Percentiles rank a stretch among this genome's conserved stretches.
These are phyloP conservation scores for Coptodon rendalli DNA, from an alignment of 2,113 vertebrate species.

Conservation along the genomic window DNA sequence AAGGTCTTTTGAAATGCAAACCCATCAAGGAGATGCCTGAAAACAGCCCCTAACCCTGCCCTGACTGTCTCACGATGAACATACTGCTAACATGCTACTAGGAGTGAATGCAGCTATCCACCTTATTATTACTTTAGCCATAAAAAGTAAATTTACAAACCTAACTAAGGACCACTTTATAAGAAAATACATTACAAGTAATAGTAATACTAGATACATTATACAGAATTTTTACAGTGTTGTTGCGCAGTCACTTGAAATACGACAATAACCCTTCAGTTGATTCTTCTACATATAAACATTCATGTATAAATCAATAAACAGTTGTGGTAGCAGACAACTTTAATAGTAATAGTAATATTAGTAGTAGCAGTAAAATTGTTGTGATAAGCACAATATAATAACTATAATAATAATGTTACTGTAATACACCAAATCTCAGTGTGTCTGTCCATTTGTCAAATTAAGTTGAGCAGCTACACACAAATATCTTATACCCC, in stretches of 20 bases:
- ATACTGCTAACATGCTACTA: background rate
- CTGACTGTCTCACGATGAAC: background rate
- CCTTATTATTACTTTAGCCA: background rate
- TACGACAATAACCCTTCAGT: background rate
- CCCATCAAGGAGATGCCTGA: conserved; percentile 64
- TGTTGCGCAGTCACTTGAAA: background rate
- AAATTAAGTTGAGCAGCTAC: background rate
- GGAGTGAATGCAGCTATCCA: background rate
- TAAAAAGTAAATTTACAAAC: background rate
- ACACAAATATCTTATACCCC: background rate
- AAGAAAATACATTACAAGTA: background rate
- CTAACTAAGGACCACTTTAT: background rate
- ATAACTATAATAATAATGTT: background rate
- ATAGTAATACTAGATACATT: background rate
- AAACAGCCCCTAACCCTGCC: background rate
- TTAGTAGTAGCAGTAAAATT: background rate
- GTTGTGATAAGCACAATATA: background rate
- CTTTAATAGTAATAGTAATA: background rate
- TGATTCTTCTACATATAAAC: background rate
- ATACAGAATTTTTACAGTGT: background rate
- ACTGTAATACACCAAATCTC: background rate
- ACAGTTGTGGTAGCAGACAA: background rate
- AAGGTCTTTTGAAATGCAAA: conserved; percentile 77
- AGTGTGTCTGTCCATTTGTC: background rate
- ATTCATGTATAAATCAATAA: background rate